A percentile compares a stretch with the other conserved stretches of the same genome.
These are phyloP conservation scores for Tetramorium simillimum DNA, from an alignment of 1,140 invertebrate genomes.

Conservation along the genomic window DNA sequence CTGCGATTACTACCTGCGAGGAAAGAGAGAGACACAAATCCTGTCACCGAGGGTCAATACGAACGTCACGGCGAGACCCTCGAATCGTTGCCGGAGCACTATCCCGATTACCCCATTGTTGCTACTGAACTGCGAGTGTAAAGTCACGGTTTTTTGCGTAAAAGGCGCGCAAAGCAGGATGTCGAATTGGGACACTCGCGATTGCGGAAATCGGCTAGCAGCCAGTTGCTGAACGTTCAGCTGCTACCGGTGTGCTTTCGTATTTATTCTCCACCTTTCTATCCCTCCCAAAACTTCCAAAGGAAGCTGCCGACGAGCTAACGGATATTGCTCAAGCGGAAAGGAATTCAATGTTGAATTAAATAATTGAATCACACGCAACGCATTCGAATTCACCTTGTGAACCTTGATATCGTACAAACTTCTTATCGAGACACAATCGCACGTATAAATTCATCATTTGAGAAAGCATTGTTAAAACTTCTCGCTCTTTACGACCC, in stretches of 20 bases:
- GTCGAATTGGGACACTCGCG: constrained; percentile 25
- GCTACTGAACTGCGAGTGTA: background rate
- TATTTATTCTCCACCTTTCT: background rate
- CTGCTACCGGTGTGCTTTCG: background rate
- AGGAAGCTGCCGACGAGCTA: background rate
- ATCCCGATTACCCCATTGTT: constrained; percentile 40
- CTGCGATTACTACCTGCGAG: background rate
- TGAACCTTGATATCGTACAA: background rate
- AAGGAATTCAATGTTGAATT: background rate
- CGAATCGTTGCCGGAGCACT: background rate
- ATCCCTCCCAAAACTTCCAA: background rate
- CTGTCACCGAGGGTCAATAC: constrained; percentile 28
- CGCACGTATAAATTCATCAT: background rate
- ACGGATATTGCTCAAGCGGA: background rate
- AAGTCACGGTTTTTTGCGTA: constrained; percentile 42
- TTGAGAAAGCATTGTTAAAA: background rate
- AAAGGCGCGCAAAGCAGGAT: constrained; percentile 37
- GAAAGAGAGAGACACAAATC: background rate
- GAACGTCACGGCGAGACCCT: constrained; percentile 6
- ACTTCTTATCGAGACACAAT: background rate
- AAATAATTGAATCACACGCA: background rate
- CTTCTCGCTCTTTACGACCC: background rate
- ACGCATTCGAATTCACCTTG: background rate
- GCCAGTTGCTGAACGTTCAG: background rate
- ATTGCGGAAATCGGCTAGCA: constrained; percentile 30